Base-by-base conservation (phyloP, 2,113 vertebrate genomes). In the Ictalurus punctatus region DNA sequence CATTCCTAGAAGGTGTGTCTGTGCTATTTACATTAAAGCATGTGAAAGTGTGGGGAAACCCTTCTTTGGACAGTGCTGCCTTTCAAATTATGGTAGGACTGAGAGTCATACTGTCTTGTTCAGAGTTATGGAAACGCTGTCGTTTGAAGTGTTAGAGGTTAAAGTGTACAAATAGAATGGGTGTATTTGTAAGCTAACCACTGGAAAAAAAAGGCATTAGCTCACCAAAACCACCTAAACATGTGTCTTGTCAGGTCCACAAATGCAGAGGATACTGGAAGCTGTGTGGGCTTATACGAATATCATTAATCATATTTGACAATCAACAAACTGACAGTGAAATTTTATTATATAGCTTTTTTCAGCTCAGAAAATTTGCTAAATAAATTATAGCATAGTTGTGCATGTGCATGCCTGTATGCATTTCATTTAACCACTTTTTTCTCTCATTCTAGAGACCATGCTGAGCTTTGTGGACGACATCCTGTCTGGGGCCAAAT, bases 381-480 rank as follows among this genome's bases (percentile, higher is more conserved):
- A 14, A 80, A 85, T 56, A 71, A 1, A 21, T 14, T 54, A 19
- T 37, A 27, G 27, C 23, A n/a, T 25, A 58, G 52, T 40, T 76
- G 69, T 82, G 8, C 34, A 17, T 74, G 65, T 71, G 13, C 48
- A 34, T 54, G 78, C 58, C 37, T 82, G 23, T 13, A 23, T 27
- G 30, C 21, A 58, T 44, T 48, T 34, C 2, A 78, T 30, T 86
- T 59, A 86, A 88, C 17, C 14, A 19, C 17, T 54, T n/a, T 69
- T 83, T 86, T 86, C 89, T 87, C 90, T 93, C 37, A 58, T 90
- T 48, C 52, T 94, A 99, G 98, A 99, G 95, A 98, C 97, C 0
- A 95, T 99, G 90, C 92, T 99, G 95, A 99, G 98, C 93, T 99
- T 99, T 0, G 97, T 98, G 90, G 98, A 99, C 1, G 98, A 99